Evolutionary conservation across 2,888 invertebrate species (phyloP), one percentile per base, ranked within the genome.

Genomic region (Drosophila meridionalis): DNA sequence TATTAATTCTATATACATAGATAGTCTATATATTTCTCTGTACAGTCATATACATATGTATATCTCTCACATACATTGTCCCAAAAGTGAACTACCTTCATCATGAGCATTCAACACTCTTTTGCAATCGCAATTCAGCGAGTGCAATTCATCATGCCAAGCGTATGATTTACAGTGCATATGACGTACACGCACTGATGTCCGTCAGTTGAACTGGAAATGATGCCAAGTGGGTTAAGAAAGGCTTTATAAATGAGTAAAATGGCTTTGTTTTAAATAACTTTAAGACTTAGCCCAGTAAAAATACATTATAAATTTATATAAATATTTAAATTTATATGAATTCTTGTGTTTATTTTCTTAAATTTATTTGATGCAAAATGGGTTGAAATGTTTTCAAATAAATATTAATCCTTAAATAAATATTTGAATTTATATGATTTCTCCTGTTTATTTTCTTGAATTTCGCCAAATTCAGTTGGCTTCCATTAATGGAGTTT

Each of bases 91-190:
- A 20, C 20, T 26, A 2, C 28, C 14, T n/a, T 40, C 9, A 28
- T 9, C 9, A 9, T 12, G n/a, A 9, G n/a, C 28, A n/a, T 38
- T 14, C 8, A 28, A 8, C 9, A 11, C n/a, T 5, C 47, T 58
- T 45, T 56, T 38, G 4, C 40, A 56, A 36, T 40, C 12, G 14
- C 40, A n/a, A 43, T 45, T 55, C 55, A 40, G 26, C 55, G 55
- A n/a, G 50, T 14, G 48, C 40, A 68, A 78, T 85, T 75, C 78
- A 73, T 85, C 83, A 80, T 71, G 80, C 32, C 71, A 47, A 71
- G 55, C 40, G 48, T 28, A 58, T 83, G 83, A 78, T 80, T 80
- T 72, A 81, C 68, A 50, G 60, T 53, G 56, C 57, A 42, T 58
- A 57, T 78, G 53, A 76, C 65, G 68, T 76, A 78, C 73, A 76